Base-by-base conservation (phyloP, 2,888 invertebrate species). In the Ichneumoninae sp. region DNA sequence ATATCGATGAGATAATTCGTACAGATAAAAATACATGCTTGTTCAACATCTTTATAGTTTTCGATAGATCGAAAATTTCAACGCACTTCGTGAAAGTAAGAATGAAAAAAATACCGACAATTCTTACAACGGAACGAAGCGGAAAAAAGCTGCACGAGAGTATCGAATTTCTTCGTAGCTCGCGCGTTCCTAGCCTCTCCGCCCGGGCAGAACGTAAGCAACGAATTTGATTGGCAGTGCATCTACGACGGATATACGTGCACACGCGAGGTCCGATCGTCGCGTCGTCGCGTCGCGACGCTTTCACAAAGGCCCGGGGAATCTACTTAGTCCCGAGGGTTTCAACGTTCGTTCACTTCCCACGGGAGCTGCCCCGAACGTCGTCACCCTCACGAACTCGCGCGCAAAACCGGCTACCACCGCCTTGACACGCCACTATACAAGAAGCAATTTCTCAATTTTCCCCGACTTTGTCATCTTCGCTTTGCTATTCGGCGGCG, bases 391-490 rank as follows among this genome's bases (percentile, higher is more conserved):
- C 71, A 36, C 83, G 80, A 75, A 82, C 44, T 44, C 44, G 13
- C 44, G 68, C 65, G 33, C 47, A 33, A 44, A 47, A 57, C 26
- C 33, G 50, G 50, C 52, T 57, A 85, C 78, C 54, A 47, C 70
- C 60, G 40, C 60, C 30, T 52, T 72, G 83, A 75, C 62, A 62
- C 86, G 85, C 82, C 87, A 86, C 88, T 87, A 68, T 84, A 88
- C 90, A 90, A 89, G 91, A 92, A 90, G 93, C 93, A 93, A 93
- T 93, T 93, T 93, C 91, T 92, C 93, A 93, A 93, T 93, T 93
- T 93, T 91, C 89, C 89, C 84, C 87, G 92, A 93, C 93, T 93
- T 93, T 93, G 92, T 93, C 93, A 93, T 93, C 92, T 92, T 93
- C 93, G 93, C 93, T 92, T 92, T 91, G 91, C 92, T 91, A 91